Evolutionary conservation across 2,888 invertebrate genomes (phyloP), one percentile per base, ranked within the genome.

Genomic region (Drosophila mimetica): DNA sequence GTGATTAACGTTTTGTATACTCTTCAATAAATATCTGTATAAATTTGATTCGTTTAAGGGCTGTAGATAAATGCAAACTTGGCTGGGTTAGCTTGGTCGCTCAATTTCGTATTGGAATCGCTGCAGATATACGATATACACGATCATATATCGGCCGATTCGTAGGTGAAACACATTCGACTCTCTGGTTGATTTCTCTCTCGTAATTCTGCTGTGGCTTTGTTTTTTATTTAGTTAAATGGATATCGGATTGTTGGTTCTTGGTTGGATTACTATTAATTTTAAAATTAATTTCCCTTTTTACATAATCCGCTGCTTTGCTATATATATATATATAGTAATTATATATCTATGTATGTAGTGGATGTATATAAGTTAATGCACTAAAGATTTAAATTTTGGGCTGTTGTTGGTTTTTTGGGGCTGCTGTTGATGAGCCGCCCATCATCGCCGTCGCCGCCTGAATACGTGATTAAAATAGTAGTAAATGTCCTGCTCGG

Each of bases 401-500:
- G 59, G 37, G 34, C 28, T 20, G 50, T 28, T 50, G 28, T 39
- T n/a, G n/a, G 55, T 25, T 48, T 18, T 39, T 20, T 36, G 34
- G n/a, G 20, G 20, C 47, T n/a, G n/a, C n/a, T n/a, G n/a, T n/a
- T n/a, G n/a, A n/a, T n/a, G n/a, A n/a, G n/a, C 28, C 37, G 16
- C 37, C 14, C 25, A 44, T 72, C 46, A 66, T 63, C 77, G 77
- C 53, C 77, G 28, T 37, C 70, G 47, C 39, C 51, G 30, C 60
- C 66, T 78, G 50, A 90, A 90, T 75, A 90, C 90, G 74, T 90
- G 90, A 71, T 90, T 89, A 76, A 90, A 84, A 79, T 90, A 89
- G 65, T 89, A 90, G 70, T 90, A 90, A 72, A 90, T 89, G 76
- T 90, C 89, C 79, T 89, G 89, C 50, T 90, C 87, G 48, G 78